A percentile compares a stretch with the other conserved stretches of the same genome.
Evolutionary conservation across 2,888 invertebrate species (phyloP).

Genomic region (Mesodorylaimus sp.): DNA sequence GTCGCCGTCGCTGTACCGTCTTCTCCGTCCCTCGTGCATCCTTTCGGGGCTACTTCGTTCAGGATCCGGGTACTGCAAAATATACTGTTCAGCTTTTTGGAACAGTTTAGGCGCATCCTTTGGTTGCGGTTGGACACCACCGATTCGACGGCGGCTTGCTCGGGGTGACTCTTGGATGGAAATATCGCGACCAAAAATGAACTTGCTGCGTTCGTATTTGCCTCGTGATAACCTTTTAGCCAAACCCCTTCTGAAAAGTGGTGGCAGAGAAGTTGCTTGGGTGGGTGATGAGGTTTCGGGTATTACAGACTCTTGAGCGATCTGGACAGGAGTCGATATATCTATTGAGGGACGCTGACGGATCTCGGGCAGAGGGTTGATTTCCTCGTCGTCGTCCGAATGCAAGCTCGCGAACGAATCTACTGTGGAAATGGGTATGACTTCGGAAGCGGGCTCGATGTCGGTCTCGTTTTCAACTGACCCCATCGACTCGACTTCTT

Average conservation of each 20-base stretch:
- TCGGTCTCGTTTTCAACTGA: conserved; percentile 1
- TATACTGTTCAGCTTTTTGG: conserved; percentile 11
- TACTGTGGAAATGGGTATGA: too few relatives aligned
- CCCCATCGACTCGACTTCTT: not conserved
- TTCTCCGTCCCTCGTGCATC: not conserved
- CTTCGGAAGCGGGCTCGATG: not conserved
- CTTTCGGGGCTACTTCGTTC: not conserved
- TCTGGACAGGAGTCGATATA: too few relatives aligned
- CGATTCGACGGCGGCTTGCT: not conserved
- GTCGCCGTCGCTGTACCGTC: not conserved
- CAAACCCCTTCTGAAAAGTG: conserved; percentile 6
- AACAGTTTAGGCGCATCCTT: conserved; percentile 9
- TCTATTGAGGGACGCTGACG: too few relatives aligned
- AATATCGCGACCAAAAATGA: conserved; percentile 3
- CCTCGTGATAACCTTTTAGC: conserved; percentile 8
- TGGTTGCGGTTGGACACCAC: conserved; percentile 10
- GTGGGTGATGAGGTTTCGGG: too few relatives aligned
- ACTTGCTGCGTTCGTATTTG: conserved; percentile 8
- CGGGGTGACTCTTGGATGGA: conserved; percentile 2
- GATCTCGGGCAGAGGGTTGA: too few relatives aligned
- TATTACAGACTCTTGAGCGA: too few relatives aligned
- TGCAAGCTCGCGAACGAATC: too few relatives aligned
- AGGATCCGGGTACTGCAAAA: conserved; percentile 7
- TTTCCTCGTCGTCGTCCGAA: too few relatives aligned
- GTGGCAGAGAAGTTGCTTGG: not conserved